These are phyloP conservation scores for Notarius quadriscutis DNA, from an alignment of 2,113 vertebrate genomes.

Conservation along the genomic window DNA sequence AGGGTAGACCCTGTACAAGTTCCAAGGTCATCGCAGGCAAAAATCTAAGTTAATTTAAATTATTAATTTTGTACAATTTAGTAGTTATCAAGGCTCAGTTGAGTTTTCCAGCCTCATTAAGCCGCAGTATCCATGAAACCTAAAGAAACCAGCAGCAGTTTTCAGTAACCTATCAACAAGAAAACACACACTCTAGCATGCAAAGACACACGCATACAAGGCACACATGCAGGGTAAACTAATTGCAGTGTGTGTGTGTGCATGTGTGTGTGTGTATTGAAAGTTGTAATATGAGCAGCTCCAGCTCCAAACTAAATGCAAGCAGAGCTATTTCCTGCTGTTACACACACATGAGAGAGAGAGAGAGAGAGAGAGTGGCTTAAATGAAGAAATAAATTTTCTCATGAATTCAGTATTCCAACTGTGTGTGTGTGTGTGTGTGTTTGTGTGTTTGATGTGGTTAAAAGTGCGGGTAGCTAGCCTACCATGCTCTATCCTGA, in stretches of 20 bases:
- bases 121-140: not conserved
- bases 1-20: no score
- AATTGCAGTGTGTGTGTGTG: constrained; percentile 27
- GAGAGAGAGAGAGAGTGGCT: not conserved
- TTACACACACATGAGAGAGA: constrained; percentile 17
- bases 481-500: constrained; percentile 43
- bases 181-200: constrained; percentile 3
- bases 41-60: not conserved
- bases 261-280: not conserved
- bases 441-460: constrained; percentile 50
- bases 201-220: not conserved
- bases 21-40: no score
- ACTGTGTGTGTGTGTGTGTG: constrained; percentile 29
- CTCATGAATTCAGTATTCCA: constrained; percentile 38
- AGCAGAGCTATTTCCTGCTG: constrained; percentile 50
- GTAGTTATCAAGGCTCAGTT: not conserved
- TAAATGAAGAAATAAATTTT: constrained; percentile 5
- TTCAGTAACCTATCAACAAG: constrained; percentile 4
- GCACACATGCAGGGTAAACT: not conserved
- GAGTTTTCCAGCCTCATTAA: not conserved
- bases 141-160: not conserved
- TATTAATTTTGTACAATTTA: not conserved
- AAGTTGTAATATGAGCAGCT: constrained; percentile 35
- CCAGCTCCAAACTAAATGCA: constrained; percentile 25
- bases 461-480: constrained; percentile 32